Base-by-base conservation (phyloP, 1,140 invertebrate genomes). In the Hormaphis cornu region DNA sequence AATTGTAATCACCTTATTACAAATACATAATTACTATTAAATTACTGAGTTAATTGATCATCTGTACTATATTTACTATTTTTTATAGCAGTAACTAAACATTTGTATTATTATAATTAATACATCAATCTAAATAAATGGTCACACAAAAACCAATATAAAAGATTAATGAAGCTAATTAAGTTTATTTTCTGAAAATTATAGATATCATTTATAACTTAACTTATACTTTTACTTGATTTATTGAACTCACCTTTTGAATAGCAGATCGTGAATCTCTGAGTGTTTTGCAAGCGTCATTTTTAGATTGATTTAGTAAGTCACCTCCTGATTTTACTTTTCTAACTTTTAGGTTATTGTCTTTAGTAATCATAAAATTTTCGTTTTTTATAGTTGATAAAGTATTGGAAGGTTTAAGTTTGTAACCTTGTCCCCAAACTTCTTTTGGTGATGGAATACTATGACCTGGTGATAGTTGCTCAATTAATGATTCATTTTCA, bases 251-350 rank as follows among this genome's bases (percentile, higher is more conserved):
- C 28, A 66, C 61, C 44, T 66, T 66, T 66, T 66, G 61, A 18
- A 66, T 66, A 66, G 61, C 61, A 66, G 40, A 48, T 16, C 26
- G 26, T 35, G 61, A 66, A 50, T 66, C 44, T 48, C 61, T 66
- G 0, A n/a, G n/a, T 35, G 20, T 35, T 14, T 66, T 66, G 18
- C 24, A 24, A 20, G 28, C 14, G 24, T 50, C 7, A 22, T 9
- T 33, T 50, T 66, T 66, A 16, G 44, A 66, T 33, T 35, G 33
- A 66, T 66, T 33, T 48, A 66, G 30, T 48, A 66, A 48, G 14
- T 66, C 44, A 20, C 61, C 61, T 33, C 61, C 61, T 20, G 61
- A 66, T 35, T 66, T 66, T 1, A 66, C 61, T 66, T 66, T 66
- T 66, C 61, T 48, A 50, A 66, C 61, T 16, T 66, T 66, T 9